Evolutionary conservation across 37 sponge, comb jelly and placozoan genomes (phyloP).

Genomic region (Aplysina aerophoba): DNA sequence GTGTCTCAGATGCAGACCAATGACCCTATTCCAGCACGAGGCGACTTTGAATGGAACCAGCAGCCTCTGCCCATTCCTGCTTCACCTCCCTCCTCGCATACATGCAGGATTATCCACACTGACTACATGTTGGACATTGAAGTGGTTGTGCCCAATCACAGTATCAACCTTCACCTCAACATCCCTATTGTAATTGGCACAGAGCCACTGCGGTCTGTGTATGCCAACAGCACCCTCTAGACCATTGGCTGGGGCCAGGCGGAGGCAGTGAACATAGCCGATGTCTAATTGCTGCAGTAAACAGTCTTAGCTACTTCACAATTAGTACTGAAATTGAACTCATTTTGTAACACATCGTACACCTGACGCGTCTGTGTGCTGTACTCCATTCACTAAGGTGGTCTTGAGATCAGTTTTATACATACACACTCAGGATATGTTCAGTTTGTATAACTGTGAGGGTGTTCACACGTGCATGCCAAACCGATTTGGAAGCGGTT

Average conservation of each 20-base stretch:
- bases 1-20: constrained; percentile 17
- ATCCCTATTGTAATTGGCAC: constrained; percentile 14
- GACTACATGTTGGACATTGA: constrained; percentile 2
- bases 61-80: constrained; percentile 28
- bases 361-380: too few relatives aligned
- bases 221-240: background rate
- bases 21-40: background rate
- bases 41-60: constrained; percentile 13
- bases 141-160: background rate
- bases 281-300: too few relatives aligned
- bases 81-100: constrained; percentile 22
- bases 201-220: constrained; percentile 15
- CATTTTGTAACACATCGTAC: constrained; percentile 20
- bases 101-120: constrained; percentile 4
- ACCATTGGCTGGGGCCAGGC: background rate
- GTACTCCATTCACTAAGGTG: too few relatives aligned
- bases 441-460: too few relatives aligned
- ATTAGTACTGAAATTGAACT: too few relatives aligned
- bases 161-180: background rate
- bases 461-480: too few relatives aligned
- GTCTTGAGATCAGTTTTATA: too few relatives aligned
- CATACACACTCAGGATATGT: too few relatives aligned
- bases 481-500: too few relatives aligned
- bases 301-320: too few relatives aligned
- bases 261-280: constrained; percentile 27